Evolutionary conservation across 2,888 invertebrate genomes (phyloP).

Genomic region (Yponomeuta plumbellus): DNA sequence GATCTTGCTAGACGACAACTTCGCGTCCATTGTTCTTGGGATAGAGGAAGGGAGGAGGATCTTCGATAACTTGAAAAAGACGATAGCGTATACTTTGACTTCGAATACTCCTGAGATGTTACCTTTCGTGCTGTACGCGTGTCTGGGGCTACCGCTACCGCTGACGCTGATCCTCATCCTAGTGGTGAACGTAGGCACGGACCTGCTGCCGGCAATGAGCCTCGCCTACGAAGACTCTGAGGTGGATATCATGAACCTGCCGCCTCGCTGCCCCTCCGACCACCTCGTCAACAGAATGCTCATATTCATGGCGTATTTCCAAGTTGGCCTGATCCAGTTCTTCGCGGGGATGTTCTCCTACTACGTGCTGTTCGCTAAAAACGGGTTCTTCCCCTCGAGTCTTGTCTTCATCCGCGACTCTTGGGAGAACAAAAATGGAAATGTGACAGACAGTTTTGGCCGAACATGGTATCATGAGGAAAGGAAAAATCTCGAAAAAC

Average conservation of each 20-base stretch:
- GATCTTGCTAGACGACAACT: constrained; percentile 92
- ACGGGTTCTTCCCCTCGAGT: constrained; percentile 83
- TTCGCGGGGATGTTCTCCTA: constrained; percentile 87
- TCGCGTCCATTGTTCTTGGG: constrained; percentile 90
- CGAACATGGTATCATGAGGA: constrained; percentile 84
- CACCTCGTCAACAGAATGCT: constrained; percentile 76
- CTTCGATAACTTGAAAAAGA: constrained; percentile 91
- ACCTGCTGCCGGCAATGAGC: constrained; percentile 86
- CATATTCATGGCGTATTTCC: constrained; percentile 89
- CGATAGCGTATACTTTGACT: constrained; percentile 89
- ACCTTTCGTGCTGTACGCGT: constrained; percentile 86
- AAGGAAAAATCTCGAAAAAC: constrained; percentile 81
- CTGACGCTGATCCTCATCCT: constrained; percentile 76
- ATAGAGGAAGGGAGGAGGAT: constrained; percentile 88
- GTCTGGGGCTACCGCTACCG: constrained; percentile 85
- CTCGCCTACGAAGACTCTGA: constrained; percentile 86
- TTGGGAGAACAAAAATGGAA: constrained; percentile 82
- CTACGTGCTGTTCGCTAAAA: constrained; percentile 85
- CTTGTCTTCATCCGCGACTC: constrained; percentile 81
- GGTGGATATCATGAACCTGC: constrained; percentile 82
- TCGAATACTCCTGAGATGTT: constrained; percentile 91
- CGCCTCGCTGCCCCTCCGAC: constrained; percentile 73
- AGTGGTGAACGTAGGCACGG: constrained; percentile 88
- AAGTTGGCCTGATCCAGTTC: constrained; percentile 91
- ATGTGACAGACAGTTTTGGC: constrained; percentile 83